Base-by-base conservation (phyloP, 92 coral and sea anemone genomes). In the Epizoanthus stellaris region DNA sequence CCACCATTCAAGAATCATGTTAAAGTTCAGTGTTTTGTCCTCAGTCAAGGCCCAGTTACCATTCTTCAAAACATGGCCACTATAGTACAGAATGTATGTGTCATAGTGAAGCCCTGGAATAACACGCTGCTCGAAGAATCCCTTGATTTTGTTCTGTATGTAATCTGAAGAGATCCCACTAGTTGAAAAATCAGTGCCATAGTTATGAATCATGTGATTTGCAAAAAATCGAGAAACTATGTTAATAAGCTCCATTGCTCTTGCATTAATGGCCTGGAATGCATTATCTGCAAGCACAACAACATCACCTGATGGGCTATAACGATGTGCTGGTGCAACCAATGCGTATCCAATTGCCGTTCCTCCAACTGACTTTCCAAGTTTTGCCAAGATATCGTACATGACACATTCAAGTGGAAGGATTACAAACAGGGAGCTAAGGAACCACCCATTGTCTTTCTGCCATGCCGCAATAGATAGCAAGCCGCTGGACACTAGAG, bases 301-400 rank as follows among this genome's bases (percentile, higher is more conserved):
- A 16, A 93, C 82, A 14, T 90, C 76, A 9, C 97, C 99, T 25
- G 92, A 77, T 52, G 95, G 88, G 36, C 95, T 91, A 82, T 91
- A 95, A 52, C 86, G 85, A 76, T 97, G 95, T 0, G 98, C 94
- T 20, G 99, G 99, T 38, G 95, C 89, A 36, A 97, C 95, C 19
- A 97, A 87, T 43, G 99, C 99, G 85, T 97, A 97, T 11, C 99
- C 99, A 77, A 92, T 97, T 13, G 99, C 99, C 81, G 99, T 97
- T 42, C 99, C 99, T 10, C 99, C 98, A 64, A 97, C 97, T 70
- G 91, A 91, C 64, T 95, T 97, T 0, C 98, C 99, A 58, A 97
- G 92, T 84, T 95, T 97, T 39, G 98, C 87, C 8, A 97, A 87
- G 15, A 97, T 89, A 65, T 95, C 95, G 72, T 93, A 97, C 87